Evolutionary conservation across 2,888 invertebrate genomes (phyloP).

Genomic region (Epirrhoe tristata): DNA sequence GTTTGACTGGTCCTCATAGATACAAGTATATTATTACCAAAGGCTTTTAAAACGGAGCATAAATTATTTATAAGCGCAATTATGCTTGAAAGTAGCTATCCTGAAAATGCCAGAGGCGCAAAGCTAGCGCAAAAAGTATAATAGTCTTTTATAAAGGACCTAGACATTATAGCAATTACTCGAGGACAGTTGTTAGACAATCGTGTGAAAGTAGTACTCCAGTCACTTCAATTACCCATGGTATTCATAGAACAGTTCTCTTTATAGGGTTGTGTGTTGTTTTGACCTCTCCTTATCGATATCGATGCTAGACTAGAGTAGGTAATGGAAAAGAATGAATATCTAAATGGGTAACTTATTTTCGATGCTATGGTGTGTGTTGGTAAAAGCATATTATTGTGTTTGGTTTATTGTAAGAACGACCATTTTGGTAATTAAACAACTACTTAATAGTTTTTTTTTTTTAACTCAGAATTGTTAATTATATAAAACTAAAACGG

Average conservation of each 20-base stretch:
- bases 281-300: conserved; percentile 44
- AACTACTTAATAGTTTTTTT: background rate
- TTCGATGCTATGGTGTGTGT: background rate
- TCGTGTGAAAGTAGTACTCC: conserved; percentile 78
- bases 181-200: conserved; percentile 54
- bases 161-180: conserved; percentile 49
- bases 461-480: background rate
- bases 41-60: conserved; percentile 19
- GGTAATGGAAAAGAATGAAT: background rate
- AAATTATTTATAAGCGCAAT: conserved; percentile 41
- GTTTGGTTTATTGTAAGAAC: background rate
- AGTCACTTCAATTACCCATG: conserved; percentile 72
- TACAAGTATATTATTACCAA: conserved; percentile 45
- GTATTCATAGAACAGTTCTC: conserved; percentile 70
- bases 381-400: background rate
- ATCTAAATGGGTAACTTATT: background rate
- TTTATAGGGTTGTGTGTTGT: conserved; percentile 53
- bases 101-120: conserved; percentile 58
- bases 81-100: conserved; percentile 42
- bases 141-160: conserved; percentile 44
- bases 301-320: conserved; percentile 29
- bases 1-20: conserved; percentile 58
- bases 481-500: no score
- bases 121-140: conserved; percentile 48
- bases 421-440: background rate